These are phyloP conservation scores for Dicrurus megarhynchus DNA, from an alignment of 2,113 vertebrate species.

Conservation along the genomic window DNA sequence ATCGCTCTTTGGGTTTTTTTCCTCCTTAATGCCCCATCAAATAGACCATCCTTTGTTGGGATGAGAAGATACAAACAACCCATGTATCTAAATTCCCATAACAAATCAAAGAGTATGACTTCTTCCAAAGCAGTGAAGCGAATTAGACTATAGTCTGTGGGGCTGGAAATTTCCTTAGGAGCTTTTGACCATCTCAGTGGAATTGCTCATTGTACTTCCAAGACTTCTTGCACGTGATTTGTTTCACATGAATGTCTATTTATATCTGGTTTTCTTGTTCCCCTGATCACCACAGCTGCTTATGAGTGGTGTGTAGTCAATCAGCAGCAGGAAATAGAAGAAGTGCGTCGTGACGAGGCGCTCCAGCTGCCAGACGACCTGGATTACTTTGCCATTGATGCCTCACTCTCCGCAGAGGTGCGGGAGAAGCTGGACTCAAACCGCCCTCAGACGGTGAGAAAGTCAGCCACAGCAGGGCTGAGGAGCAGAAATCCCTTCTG, in stretches of 20 bases:
- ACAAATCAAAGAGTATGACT: not conserved
- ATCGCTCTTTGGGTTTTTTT: not conserved
- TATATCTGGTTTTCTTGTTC: not conserved
- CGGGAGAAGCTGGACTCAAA: conserved; percentile 83
- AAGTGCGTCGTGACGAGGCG: conserved; percentile 84
- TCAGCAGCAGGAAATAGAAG: conserved; percentile 86
- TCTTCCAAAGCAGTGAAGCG: not conserved
- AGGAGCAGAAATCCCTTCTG: not conserved
- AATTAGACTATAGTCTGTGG: not conserved
- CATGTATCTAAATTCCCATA: not conserved
- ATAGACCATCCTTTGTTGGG: not conserved
- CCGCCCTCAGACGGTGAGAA: conserved; percentile 87
- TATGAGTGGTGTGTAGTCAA: conserved; percentile 77
- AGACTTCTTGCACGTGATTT: not conserved
- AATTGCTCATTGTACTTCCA: not conserved
- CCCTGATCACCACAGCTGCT: conserved; percentile 67
- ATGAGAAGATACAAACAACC: not conserved
- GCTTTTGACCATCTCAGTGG: not conserved
- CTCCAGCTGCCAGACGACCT: conserved; percentile 83
- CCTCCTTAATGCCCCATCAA: not conserved
- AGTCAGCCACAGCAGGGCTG: not conserved
- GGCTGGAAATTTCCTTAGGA: not conserved
- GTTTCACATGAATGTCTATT: not conserved
- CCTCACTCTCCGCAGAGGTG: conserved; percentile 86
- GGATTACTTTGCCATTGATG: conserved; percentile 83